Conservation (phyloP, 2,797 vertebrate species). For the Pterois miles region DNA sequence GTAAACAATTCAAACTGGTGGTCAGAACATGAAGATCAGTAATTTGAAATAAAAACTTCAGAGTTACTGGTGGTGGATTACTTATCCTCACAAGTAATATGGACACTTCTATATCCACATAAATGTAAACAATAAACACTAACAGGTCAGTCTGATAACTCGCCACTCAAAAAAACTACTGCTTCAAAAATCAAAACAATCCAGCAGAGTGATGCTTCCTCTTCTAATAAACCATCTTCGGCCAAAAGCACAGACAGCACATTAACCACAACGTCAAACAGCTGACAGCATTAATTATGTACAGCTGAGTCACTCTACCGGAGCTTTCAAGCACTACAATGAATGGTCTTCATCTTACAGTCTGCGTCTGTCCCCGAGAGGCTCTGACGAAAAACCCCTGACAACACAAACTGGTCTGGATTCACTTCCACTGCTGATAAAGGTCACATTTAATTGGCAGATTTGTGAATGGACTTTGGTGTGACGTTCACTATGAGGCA, state of each 20-base stretch:
- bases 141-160: neutral
- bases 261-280: neutral
- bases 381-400: neutral
- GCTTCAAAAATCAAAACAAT: neutral
- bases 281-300: neutral
- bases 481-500: neutral
- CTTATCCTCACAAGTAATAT: neutral
- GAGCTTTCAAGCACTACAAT: neutral
- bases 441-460: neutral
- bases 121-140: too few relatives aligned
- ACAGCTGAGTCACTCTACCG: neutral
- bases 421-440: neutral
- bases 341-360: neutral
- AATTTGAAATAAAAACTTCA: too few relatives aligned
- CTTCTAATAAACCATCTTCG: neutral
- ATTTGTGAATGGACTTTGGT: conserved; percentile 10
- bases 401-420: neutral
- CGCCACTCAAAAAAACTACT: neutral
- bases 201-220: neutral
- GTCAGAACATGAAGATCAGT: neutral
- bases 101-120: neutral
- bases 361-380: neutral
- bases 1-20: neutral
- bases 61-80: neutral
- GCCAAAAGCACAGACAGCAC: neutral